Percentiles rank a stretch among this genome's conserved stretches.
phyloP scores from a whole-genome alignment of 1,140 invertebrate species.

The Hermatobates lingyangjiaoensis region DNA sequence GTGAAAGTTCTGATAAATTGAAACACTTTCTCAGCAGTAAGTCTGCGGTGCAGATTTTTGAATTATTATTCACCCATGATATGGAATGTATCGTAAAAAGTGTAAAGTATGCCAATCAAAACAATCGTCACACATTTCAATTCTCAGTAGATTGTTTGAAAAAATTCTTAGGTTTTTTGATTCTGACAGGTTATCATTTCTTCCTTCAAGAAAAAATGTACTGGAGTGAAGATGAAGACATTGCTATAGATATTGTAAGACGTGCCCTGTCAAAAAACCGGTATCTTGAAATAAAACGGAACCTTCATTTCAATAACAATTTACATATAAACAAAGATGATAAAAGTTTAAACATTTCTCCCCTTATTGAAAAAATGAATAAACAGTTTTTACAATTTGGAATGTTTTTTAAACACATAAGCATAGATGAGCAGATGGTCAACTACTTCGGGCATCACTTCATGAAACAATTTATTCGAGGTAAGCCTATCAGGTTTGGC shows the following conservation, averaged over 20 bases:
- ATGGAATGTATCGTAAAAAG: too few species aligned
- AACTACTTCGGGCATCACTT: conserved; percentile 14
- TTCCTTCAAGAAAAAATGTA: neutral
- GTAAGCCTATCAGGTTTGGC: conserved; percentile 14
- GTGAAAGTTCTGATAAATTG: too few species aligned
- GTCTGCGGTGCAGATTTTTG: too few species aligned
- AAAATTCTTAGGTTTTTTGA: neutral
- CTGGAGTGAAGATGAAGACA: neutral
- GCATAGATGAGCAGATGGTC: conserved; percentile 13
- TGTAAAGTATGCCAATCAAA: neutral
- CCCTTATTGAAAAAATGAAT: conserved; percentile 11
- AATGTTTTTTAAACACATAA: conserved; percentile 9
- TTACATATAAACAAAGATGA: conserved; percentile 18
- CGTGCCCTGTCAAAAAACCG: conserved; percentile 12
- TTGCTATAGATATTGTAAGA: conserved; percentile 4
- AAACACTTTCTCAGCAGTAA: too few species aligned
- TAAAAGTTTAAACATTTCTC: conserved; percentile 21
- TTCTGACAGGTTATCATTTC: neutral
- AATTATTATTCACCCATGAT: too few species aligned
- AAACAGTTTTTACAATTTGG: conserved; percentile 9
- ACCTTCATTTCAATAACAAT: conserved; percentile 21
- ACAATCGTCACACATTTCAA: neutral
- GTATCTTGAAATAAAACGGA: conserved; percentile 16
- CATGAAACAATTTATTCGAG: conserved; percentile 13
- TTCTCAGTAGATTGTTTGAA: neutral